A percentile compares a stretch with the other conserved stretches of the same genome.
Evolutionary conservation across 2,113 vertebrate genomes (phyloP).

Genomic region (Apteryx owenii): DNA sequence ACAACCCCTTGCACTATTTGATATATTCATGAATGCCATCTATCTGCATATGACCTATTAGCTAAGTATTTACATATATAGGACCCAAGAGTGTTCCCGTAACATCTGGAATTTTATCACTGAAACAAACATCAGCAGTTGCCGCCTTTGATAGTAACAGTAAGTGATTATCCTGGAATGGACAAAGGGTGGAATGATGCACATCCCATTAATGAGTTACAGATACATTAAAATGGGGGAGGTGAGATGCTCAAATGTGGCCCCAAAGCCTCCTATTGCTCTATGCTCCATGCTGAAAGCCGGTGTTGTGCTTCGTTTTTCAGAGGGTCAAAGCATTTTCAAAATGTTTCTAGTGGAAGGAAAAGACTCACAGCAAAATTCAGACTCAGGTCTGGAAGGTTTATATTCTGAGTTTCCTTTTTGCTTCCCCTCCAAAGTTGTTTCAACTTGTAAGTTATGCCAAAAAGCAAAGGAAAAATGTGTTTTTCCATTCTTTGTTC

Average conservation of each 20-base stretch:
- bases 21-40: not conserved
- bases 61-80: not conserved
- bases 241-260: not conserved
- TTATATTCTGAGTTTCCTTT: not conserved
- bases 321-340: not conserved
- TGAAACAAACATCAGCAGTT: not conserved
- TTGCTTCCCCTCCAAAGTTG: not conserved
- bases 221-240: not conserved
- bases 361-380: not conserved
- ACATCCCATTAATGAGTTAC: not conserved
- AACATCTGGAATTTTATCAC: not conserved
- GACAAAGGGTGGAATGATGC: not conserved
- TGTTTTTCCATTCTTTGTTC: not conserved
- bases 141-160: not conserved
- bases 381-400: not conserved
- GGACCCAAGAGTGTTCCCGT: not conserved
- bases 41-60: not conserved
- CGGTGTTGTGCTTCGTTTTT: not conserved
- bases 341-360: not conserved
- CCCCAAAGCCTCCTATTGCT: not conserved
- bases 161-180: not conserved
- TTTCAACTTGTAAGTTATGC: not conserved
- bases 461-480: not conserved
- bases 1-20: not conserved
- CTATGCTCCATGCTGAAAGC: not conserved